Percentiles rank a stretch among this genome's conserved stretches.
Conservation (phyloP, 2,797 vertebrate genomes). For the Gambusia yucatana region DNA sequence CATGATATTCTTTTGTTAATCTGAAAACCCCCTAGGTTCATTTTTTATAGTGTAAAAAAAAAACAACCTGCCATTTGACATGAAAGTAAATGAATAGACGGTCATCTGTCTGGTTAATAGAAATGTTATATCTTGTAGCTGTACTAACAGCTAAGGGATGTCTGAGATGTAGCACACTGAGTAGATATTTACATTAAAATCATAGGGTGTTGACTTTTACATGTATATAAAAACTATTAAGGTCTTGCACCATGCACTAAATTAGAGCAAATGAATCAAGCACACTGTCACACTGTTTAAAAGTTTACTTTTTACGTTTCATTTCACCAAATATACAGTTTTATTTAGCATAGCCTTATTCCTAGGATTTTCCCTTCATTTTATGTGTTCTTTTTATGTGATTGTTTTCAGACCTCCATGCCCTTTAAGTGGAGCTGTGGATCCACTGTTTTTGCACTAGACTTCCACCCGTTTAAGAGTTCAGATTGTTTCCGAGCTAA, state of each 20-base stretch:
- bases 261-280: constrained; percentile 29
- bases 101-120: constrained; percentile 1
- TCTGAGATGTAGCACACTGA: constrained; percentile 30
- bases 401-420: constrained; percentile 79
- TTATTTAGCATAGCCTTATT: constrained; percentile 13
- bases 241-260: constrained; percentile 49
- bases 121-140: background rate
- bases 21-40: too few species aligned
- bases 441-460: constrained; percentile 85
- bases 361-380: constrained; percentile 12
- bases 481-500: constrained; percentile 62
- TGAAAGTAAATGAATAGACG: background rate
- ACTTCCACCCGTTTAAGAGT: constrained; percentile 64
- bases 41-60: too few species aligned
- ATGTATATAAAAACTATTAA: constrained; percentile 7
- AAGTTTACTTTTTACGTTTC: background rate
- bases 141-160: background rate
- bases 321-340: constrained; percentile 3
- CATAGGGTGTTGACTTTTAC: constrained; percentile 24
- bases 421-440: constrained; percentile 81
- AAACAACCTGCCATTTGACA: background rate
- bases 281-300: constrained; percentile 14
- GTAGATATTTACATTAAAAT: constrained; percentile 24
- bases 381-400: constrained; percentile 62
- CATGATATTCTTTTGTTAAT: too few species aligned